A percentile compares a stretch with the other conserved stretches of the same genome.
Evolutionary conservation across 2,888 invertebrate species (phyloP).

Genomic region (Parasteatoda lunata): DNA sequence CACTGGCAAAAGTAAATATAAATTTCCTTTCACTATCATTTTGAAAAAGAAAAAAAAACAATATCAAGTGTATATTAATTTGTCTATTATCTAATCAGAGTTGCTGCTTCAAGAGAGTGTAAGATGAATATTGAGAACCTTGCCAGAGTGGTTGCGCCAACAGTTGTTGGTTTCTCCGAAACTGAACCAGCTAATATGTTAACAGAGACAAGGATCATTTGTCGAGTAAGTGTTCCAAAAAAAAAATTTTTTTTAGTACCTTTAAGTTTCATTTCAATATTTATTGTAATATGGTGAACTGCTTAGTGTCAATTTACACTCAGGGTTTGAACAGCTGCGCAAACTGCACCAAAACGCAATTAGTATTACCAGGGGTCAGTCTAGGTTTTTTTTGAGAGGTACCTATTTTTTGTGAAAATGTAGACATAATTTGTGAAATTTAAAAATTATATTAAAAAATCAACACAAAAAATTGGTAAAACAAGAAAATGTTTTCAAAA

Average conservation of each 20-base stretch:
- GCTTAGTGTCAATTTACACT: background rate
- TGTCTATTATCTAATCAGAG: conserved; percentile 76
- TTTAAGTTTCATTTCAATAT: background rate
- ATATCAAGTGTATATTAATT: background rate
- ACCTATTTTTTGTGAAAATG: too few relatives aligned
- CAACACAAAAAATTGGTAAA: too few relatives aligned
- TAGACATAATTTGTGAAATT: too few relatives aligned
- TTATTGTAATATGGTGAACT: background rate
- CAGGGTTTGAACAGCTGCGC: too few relatives aligned
- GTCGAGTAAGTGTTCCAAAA: conserved; percentile 32
- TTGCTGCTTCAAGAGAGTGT: conserved; percentile 86
- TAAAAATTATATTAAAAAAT: too few relatives aligned
- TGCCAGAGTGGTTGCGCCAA: conserved; percentile 93
- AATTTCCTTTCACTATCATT: background rate
- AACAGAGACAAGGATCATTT: conserved; percentile 67
- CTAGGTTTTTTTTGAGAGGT: too few relatives aligned
- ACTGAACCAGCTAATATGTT: conserved; percentile 73
- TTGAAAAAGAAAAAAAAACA: background rate
- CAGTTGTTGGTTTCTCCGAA: conserved; percentile 91
- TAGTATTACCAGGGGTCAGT: too few relatives aligned
- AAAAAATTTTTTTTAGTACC: background rate
- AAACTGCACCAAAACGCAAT: too few relatives aligned
- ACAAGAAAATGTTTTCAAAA: too few relatives aligned
- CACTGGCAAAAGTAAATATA: conserved; percentile 85
- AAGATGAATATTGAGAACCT: conserved; percentile 94